A percentile compares a stretch with the other conserved stretches of the same genome.
phyloP scores from a whole-genome alignment of 2,113 vertebrate species.

The Neolamprologus tretocephalus region DNA sequence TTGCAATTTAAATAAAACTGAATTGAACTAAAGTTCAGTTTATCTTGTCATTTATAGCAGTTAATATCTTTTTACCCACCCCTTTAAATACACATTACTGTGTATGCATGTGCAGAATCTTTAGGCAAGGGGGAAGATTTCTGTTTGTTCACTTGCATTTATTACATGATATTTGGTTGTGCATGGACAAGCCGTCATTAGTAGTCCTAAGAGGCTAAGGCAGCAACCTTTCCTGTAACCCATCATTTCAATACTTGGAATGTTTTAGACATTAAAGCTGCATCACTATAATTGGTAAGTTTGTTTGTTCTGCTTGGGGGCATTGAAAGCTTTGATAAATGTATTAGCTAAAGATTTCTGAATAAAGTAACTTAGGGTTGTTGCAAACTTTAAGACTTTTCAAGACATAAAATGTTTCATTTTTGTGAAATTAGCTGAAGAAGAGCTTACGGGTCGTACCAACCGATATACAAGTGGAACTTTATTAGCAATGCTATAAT shows the following conservation, averaged over 20 bases:
- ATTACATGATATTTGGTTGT: not conserved
- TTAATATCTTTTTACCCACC: not conserved
- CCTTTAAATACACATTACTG: not conserved
- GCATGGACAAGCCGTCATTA: not conserved
- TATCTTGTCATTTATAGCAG: not conserved
- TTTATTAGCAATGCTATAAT: not conserved
- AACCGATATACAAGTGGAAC: accelerated
- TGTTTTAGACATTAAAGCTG: not conserved
- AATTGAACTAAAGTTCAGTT: not conserved
- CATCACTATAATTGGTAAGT: not conserved
- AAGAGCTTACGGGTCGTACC: not conserved
- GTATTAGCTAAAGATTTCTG: accelerated
- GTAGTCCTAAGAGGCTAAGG: not conserved
- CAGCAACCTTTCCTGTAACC: not conserved
- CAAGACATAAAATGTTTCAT: accelerated
- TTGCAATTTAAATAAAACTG: not conserved
- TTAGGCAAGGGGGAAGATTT: not conserved
- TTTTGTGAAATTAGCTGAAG: not conserved
- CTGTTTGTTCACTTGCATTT: not conserved
- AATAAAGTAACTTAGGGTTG: not conserved
- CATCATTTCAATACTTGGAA: not conserved
- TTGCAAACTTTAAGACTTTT: not conserved
- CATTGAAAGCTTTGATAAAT: not conserved
- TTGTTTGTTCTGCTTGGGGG: not conserved
- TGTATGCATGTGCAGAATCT: not conserved